These are phyloP conservation scores for Nephrocerus scutellatus DNA, from an alignment of 2,888 invertebrate species.

Conservation along the genomic window DNA sequence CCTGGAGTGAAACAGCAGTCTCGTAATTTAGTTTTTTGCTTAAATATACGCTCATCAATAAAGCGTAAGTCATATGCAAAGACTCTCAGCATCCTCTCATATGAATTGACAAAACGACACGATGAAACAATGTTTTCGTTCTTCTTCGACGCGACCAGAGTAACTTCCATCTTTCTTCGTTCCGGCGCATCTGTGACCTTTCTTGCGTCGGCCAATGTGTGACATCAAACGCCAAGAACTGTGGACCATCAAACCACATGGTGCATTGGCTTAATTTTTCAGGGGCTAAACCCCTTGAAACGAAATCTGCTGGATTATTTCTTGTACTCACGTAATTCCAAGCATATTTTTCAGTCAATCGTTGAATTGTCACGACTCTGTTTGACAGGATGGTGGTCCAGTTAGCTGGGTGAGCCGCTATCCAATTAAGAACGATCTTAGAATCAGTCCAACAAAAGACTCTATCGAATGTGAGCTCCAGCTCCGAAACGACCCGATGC, in stretches of 20 bases:
- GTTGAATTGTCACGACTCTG: conserved; percentile 8
- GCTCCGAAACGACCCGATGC: conserved; percentile 7
- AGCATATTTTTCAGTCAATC: conserved; percentile 9
- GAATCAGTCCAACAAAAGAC: conserved; percentile 21
- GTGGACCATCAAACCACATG: conserved; percentile 6
- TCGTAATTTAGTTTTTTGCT: too few species aligned
- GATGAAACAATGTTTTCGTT: too few species aligned
- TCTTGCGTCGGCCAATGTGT: conserved; percentile 3
- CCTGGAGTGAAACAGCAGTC: too few species aligned
- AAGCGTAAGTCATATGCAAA: too few species aligned
- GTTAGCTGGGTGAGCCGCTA: conserved; percentile 19
- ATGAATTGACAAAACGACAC: too few species aligned
- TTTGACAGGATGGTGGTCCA: conserved; percentile 20
- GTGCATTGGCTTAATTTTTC: conserved; percentile 1
- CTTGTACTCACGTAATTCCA: conserved; percentile 30
- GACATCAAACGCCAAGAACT: conserved; percentile 3
- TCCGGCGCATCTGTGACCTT: neutral
- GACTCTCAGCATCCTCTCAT: too few species aligned
- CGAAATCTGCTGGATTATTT: conserved; percentile 33
- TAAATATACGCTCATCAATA: too few species aligned
- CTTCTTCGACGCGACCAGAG: too few species aligned
- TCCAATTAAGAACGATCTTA: conserved; percentile 18
- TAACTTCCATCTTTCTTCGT: conserved; percentile 2
- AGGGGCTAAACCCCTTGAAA: conserved; percentile 27
- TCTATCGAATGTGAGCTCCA: conserved; percentile 7